Base-by-base conservation (phyloP, 2,888 invertebrate genomes). In the Allacma fusca region DNA sequence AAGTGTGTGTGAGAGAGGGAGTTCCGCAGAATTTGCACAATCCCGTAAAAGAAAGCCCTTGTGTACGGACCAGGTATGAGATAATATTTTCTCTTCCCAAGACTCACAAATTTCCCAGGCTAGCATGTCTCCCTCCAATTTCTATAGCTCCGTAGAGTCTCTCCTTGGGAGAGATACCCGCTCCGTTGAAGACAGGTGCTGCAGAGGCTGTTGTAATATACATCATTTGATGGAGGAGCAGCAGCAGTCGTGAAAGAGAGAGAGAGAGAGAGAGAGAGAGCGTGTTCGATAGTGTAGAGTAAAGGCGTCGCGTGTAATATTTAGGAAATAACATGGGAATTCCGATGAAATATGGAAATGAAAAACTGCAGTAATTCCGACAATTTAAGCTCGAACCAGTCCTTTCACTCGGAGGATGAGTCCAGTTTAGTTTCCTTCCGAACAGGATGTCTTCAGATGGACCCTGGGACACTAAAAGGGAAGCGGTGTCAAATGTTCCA, bases 391-490 rank as follows among this genome's bases (percentile, higher is more conserved):
- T 73, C 81, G 13, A 81, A 81, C 73, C 81, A 81, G 59, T 82
- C 82, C 28, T 70, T 80, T 28, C 79, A 77, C 24, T 82, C 82
- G 13, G 79, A 77, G 0, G 82, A 82, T 34, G 83, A 83, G 26
- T 34, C 43, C 21, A 64, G 79, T 70, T 34, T 80, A 28, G 75
- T 76, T 0, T 67, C 78, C 0, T 34, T 81, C 1, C 76, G 78
- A 59, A 70, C 80, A 7, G 80, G 81, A 74, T 85, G 85, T 72
- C 74, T 84, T 34, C 80, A 79, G 59, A 70, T 83, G 34, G 84
- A 82, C 70, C 85, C 85, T 5, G 82, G 81, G 34, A 81, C 84
- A 43, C 78, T 73, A 34, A 86, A 87, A 23, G 89, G 77, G 28
- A 59, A 26, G 19, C 50, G 73, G 24, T 76, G 65, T 21, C 78